These are phyloP conservation scores for Parnassius smintheus DNA, from an alignment of 2,888 invertebrate genomes.

Conservation along the genomic window DNA sequence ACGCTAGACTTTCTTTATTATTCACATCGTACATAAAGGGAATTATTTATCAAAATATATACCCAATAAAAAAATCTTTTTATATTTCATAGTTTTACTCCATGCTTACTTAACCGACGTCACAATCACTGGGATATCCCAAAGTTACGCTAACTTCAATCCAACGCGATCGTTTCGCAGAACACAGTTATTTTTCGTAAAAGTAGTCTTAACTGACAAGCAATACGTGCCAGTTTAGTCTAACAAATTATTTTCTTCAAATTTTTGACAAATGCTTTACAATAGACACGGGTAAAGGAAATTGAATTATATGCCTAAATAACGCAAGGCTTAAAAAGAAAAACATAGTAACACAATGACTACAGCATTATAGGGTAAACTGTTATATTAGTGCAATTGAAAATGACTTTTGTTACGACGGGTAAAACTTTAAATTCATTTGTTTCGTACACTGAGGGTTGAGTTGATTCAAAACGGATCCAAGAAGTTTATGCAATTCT, in stretches of 20 bases:
- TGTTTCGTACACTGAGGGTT: constrained; percentile 27
- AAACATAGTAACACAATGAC: constrained; percentile 31
- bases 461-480: constrained; percentile 53
- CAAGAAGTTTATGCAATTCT: constrained; percentile 76
- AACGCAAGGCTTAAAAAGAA: constrained; percentile 32
- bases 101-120: constrained; percentile 39
- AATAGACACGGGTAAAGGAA: not conserved
- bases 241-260: constrained; percentile 26
- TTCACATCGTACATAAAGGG: too few relatives aligned
- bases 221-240: constrained; percentile 35
- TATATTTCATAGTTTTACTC: constrained; percentile 42
- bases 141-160: constrained; percentile 70
- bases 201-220: constrained; percentile 35
- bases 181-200: constrained; percentile 33
- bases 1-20: too few relatives aligned
- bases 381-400: not conserved
- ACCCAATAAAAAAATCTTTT: constrained; percentile 5
- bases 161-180: constrained; percentile 48
- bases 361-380: constrained; percentile 31
- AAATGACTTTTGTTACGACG: constrained; percentile 22
- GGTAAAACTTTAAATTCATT: not conserved
- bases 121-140: constrained; percentile 70
- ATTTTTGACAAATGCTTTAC: constrained; percentile 31
- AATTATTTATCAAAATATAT: too few relatives aligned
- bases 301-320: constrained; percentile 2